A percentile compares a stretch with the other conserved stretches of the same genome.
These are phyloP conservation scores for Silvanus unidentatus DNA, from an alignment of 2,888 invertebrate species.

Conservation along the genomic window DNA sequence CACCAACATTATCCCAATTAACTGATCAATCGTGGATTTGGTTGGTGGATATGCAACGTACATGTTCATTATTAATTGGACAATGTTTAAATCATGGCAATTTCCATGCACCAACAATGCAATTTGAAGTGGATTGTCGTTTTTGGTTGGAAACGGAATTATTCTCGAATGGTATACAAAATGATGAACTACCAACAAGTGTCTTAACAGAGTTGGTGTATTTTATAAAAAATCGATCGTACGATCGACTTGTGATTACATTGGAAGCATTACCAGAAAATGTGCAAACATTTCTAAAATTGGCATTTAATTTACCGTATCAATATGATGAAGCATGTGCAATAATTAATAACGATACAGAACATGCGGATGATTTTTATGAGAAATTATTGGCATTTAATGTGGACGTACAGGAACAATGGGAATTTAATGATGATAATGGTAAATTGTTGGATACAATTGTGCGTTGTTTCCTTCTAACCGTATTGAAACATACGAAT, in stretches of 20 bases:
- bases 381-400: too few species aligned
- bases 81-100: slow-evolving; percentile 54
- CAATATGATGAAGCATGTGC: slow-evolving; percentile 42
- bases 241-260: slow-evolving; percentile 21
- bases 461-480: slow-evolving; percentile 48
- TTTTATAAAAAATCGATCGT: slow-evolving; percentile 16
- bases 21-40: slow-evolving; percentile 51
- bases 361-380: slow-evolving; percentile 34
- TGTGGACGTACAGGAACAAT: slow-evolving; percentile 45
- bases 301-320: slow-evolving; percentile 36
- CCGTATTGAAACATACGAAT: slow-evolving; percentile 51
- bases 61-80: slow-evolving; percentile 56
- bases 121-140: slow-evolving; percentile 44
- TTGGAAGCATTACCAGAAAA: slow-evolving; percentile 27
- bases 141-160: slow-evolving; percentile 47
- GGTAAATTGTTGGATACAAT: slow-evolving; percentile 47
- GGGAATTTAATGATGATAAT: slow-evolving; percentile 49
- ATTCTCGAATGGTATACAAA: slow-evolving; percentile 39
- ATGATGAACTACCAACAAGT: slow-evolving; percentile 21
- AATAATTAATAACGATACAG: slow-evolving; percentile 18
- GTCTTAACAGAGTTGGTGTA: slow-evolving; percentile 22
- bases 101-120: slow-evolving; percentile 46
- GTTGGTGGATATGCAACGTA: slow-evolving; percentile 56
- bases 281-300: slow-evolving; percentile 31
- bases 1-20: slow-evolving; percentile 47